phyloP scores from a whole-genome alignment of 2,113 vertebrate species.

The Prunella fulvescens region DNA sequence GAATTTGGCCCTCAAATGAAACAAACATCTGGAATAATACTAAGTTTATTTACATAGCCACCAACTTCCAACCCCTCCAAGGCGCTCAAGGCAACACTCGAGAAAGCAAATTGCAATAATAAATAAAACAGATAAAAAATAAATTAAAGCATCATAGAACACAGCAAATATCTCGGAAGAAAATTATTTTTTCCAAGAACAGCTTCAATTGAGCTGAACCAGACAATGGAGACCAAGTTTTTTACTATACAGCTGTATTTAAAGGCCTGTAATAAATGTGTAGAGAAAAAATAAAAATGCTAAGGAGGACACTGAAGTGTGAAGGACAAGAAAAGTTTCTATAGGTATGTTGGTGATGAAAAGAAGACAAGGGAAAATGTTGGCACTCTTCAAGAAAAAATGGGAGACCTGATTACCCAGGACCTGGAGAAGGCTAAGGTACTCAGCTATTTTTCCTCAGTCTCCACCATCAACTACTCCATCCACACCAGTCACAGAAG shows the following conservation, averaged over 20 bases:
- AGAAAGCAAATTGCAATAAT: slow-evolving; percentile 33
- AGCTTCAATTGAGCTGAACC: background rate
- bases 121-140: slow-evolving; percentile 50
- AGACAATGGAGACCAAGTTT: background rate
- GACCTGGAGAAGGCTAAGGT: background rate
- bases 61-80: background rate
- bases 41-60: slow-evolving; percentile 54
- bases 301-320: background rate
- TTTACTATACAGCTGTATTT: background rate
- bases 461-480: background rate
- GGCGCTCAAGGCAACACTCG: background rate
- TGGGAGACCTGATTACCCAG: background rate
- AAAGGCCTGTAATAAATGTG: background rate
- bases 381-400: background rate
- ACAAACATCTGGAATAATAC: slow-evolving; percentile 55
- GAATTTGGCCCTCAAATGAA: slow-evolving; percentile 40
- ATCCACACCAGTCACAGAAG: background rate
- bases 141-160: background rate
- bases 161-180: slow-evolving; percentile 13
- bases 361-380: background rate
- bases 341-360: rapidly evolving
- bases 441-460: background rate
- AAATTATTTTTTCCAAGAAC: background rate
- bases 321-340: background rate
- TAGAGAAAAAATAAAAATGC: background rate